These are phyloP conservation scores for Drosophila nigrodunni DNA, from an alignment of 1,140 invertebrate genomes.

Conservation along the genomic window DNA sequence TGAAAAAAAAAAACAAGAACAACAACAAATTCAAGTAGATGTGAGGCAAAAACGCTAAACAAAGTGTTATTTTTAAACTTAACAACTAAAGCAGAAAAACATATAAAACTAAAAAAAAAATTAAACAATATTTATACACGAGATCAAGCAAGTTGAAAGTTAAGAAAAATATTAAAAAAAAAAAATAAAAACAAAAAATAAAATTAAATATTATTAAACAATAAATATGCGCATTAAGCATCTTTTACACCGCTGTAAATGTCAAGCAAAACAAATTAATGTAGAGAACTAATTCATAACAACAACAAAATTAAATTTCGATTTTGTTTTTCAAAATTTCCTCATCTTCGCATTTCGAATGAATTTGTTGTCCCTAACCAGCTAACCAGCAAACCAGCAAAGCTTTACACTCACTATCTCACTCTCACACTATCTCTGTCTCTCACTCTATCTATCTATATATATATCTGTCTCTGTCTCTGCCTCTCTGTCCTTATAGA, in stretches of 20 bases:
- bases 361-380: slow-evolving; percentile 1
- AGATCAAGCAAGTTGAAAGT: slow-evolving; percentile 58
- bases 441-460: not conserved
- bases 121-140: slow-evolving; percentile 68
- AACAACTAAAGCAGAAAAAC: slow-evolving; percentile 40
- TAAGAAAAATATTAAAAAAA: slow-evolving; percentile 35
- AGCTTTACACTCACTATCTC: slow-evolving; percentile 36
- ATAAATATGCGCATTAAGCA: slow-evolving; percentile 37
- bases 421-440: not conserved
- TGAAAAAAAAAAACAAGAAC: slow-evolving; percentile 16
- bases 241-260: slow-evolving; percentile 69
- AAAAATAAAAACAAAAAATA: slow-evolving; percentile 15
- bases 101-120: slow-evolving; percentile 32
- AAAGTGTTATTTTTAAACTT: slow-evolving; percentile 67
- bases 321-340: slow-evolving; percentile 1
- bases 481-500: not conserved
- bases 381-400: slow-evolving; percentile 10
- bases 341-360: not conserved
- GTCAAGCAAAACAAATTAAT: slow-evolving; percentile 41
- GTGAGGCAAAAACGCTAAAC: slow-evolving; percentile 55
- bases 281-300: slow-evolving; percentile 33
- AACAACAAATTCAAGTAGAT: slow-evolving; percentile 16
- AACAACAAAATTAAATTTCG: slow-evolving; percentile 7
- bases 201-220: slow-evolving; percentile 46
- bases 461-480: not conserved